Percentiles rank a stretch among this genome's conserved stretches.
These are phyloP conservation scores for Ethmia dodecea DNA, from an alignment of 2,888 invertebrate genomes.

Conservation along the genomic window DNA sequence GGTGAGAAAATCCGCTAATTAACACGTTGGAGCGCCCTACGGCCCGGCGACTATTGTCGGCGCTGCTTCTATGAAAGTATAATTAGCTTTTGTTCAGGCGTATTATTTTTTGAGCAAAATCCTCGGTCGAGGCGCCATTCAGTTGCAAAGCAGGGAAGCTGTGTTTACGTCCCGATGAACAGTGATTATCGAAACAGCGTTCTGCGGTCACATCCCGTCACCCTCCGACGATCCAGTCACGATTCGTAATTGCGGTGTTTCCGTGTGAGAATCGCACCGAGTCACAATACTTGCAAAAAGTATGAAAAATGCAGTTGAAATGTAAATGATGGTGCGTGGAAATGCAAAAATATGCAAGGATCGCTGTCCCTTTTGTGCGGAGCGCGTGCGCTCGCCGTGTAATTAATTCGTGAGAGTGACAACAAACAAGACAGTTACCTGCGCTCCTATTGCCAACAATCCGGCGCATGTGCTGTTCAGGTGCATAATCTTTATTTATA, in stretches of 20 bases:
- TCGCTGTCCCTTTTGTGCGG: constrained; percentile 32
- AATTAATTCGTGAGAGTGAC: constrained; percentile 62
- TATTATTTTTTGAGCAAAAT: constrained; percentile 53
- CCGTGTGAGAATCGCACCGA: constrained; percentile 19
- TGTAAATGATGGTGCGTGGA: constrained; percentile 31
- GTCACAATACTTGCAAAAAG: not conserved
- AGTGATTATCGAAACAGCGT: constrained; percentile 49
- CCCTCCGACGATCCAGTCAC: constrained; percentile 49
- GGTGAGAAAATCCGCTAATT: constrained; percentile 75
- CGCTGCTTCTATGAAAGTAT: constrained; percentile 49
- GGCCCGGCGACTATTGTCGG: constrained; percentile 40
- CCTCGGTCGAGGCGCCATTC: constrained; percentile 42
- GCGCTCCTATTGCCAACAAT: constrained; percentile 39
- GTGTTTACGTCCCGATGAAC: constrained; percentile 60
- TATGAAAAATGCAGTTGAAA: constrained; percentile 24
- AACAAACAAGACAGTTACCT: constrained; percentile 42
- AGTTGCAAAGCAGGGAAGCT: constrained; percentile 53
- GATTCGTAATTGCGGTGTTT: constrained; percentile 47
- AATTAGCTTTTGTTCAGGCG: constrained; percentile 68
- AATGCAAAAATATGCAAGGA: constrained; percentile 32
- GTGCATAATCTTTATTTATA: constrained; percentile 72
- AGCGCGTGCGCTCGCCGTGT: constrained; percentile 51
- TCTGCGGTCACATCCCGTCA: constrained; percentile 41
- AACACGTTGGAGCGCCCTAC: constrained; percentile 44
- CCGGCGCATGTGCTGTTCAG: constrained; percentile 59